Evolutionary conservation across 2,888 invertebrate genomes (phyloP), one percentile per base, ranked within the genome.

Genomic region (Sphecodes monilicornis): DNA sequence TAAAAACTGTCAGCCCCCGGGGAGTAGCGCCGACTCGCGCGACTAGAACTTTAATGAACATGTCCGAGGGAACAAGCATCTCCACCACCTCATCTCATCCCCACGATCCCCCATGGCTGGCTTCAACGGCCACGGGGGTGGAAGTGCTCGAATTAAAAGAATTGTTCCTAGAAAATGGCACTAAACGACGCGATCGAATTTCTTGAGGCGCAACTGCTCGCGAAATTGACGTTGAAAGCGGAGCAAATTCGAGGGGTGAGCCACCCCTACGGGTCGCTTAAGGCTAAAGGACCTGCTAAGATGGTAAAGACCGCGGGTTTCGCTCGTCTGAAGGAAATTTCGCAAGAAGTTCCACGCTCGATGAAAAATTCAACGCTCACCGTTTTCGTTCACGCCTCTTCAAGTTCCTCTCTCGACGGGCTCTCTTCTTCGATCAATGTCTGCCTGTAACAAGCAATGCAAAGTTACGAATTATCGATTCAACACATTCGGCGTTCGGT

Each of bases 311-410:
- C 36, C 32, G 66, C 36, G 66, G 22, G 68, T 13, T n/a, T n/a
- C n/a, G 39, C 68, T 36, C 32, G 3, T 66, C 36, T 73, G 39
- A 26, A 16, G 36, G 57, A 60, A 57, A 73, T 73, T 41, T 39
- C 39, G 39, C 73, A 29, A 32, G 64, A 75, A 41, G 36, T 41
- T 46, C 11, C 3, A 13, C 39, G 39, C 11, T 22, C 18, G 4
- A 70, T 36, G 43, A 82, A 82, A 76, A 66, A 70, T 26, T n/a
- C 39, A 50, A 13, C 26, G 76, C 76, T 83, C 60, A 83, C 83
- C n/a, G 22, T 39, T 68, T 66, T 60, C 68, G 72, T 76, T 68
- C 71, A 32, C 46, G 57, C 22, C 22, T 2, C 29, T 60, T 13
- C 50, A 29, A 13, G 39, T 3, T 39, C 13, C 36, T n/a, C 68